Percentiles rank a stretch among this genome's conserved stretches.
Evolutionary conservation across 1,140 invertebrate genomes (phyloP).

Genomic region (Caerostris extrusa): DNA sequence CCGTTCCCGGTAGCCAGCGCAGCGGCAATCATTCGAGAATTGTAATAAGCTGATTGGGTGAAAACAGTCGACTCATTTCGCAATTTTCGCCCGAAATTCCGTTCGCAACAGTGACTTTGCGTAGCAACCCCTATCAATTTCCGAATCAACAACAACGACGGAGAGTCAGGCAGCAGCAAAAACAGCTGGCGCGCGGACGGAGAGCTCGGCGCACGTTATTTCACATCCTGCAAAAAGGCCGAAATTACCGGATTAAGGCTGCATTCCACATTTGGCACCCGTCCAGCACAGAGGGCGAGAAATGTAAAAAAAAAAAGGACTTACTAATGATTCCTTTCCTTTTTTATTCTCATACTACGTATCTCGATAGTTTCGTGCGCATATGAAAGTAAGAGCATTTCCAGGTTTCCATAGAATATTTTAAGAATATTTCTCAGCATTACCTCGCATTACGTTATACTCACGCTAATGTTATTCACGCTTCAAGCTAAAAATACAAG

Average conservation of each 20-base stretch:
- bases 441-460: too few relatives aligned
- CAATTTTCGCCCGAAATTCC: neutral
- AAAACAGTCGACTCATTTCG: neutral
- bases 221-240: neutral
- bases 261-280: neutral
- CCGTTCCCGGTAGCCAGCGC: neutral
- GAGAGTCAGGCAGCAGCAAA: too few relatives aligned
- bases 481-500: too few relatives aligned
- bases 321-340: neutral
- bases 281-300: neutral
- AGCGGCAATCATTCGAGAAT: neutral
- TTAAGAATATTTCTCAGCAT: too few relatives aligned
- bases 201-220: neutral
- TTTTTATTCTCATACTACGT: neutral
- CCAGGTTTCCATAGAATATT: too few relatives aligned
- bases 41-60: neutral
- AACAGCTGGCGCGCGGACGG: neutral
- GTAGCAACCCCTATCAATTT: neutral
- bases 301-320: neutral
- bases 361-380: neutral
- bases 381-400: neutral
- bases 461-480: too few relatives aligned
- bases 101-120: neutral
- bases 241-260: conserved; percentile 15
- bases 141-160: neutral